Evolutionary conservation across 2,888 invertebrate species (phyloP), one percentile per base, ranked within the genome.

Genomic region (Mimas tiliae): DNA sequence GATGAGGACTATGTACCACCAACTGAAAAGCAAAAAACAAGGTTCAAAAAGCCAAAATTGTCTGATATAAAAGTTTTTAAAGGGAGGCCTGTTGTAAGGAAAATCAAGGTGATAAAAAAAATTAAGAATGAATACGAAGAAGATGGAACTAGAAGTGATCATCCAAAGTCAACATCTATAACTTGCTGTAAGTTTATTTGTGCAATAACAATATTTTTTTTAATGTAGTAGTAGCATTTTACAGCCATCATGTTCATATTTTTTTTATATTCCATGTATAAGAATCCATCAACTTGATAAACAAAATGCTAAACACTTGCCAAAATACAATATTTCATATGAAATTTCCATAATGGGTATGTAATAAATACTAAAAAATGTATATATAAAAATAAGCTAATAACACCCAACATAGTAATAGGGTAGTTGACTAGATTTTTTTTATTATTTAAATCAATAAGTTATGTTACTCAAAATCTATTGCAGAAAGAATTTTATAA

Each of bases 1-100:
- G 91, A 91, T 78, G 87, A 83, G 69, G 90, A 92, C 69, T 92
- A 91, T 79, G 74, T 88, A n/a, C 92, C 92, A 58, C 87, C 89
- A 55, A 72, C 80, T 71, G 86, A 86, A 70, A 89, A 86, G 67
- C 68, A 82, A 67, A 86, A 87, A 75, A 83, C 75, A 33, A 89
- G 88, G 77, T 91, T 90, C 64, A 93, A 93, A 71, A 93, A 93
- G 72, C 86, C 88, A 6, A 91, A 88, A 79, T 75, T 90, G 51
- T 83, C 87, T 55, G 91, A 93, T 70, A 86, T 91, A 14, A 90
- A 91, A 75, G 90, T 90, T 21, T 91, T 90, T 68, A 90, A 89
- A 75, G 89, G 86, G 16, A 90, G 87, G 75, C 85, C 88, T 69
- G 75, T 91, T 69, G 80, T 92, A 42, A 84, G 87, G 66, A 90